Base-by-base conservation (phyloP, 2,797 vertebrate species). In the Scomberomorus guttatus region DNA sequence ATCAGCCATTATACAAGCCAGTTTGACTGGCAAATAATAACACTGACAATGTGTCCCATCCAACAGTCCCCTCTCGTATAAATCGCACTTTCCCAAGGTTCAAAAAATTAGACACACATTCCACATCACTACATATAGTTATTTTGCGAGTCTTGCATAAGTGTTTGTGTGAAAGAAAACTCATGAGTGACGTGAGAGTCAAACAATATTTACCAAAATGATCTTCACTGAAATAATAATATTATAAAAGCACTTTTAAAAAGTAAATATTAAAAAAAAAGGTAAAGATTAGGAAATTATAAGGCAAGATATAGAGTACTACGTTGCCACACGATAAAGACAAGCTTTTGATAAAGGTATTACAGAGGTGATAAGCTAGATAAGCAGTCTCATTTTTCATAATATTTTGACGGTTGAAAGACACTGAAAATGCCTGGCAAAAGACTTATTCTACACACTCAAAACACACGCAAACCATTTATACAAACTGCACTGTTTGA, bases 1-100 rank as follows among this genome's bases (percentile, higher is more conserved):
- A 78, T 82, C 80, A 88, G 74, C 81, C 91, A 77, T 92, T 90
- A 90, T 88, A 81, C 90, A 77, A 92, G 87, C 76, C 71, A 61
- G 63, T 83, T 80, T 85, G 79, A 85, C 60, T 67, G 71, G 78
- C 76, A 80, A 81, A 80, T 85, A 88, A 86, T 55, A 84, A 78
- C 56, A 70, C 51, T 68, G 65, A 80, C 77, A 74, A 59, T 61
- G 52, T 81, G 71, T 78, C 67, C 72, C 73, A 75, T 72, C 60
- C 68, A 77, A 62, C 72, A 77, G 34, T 82, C 29, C 3, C 1
- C 50, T 75, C n/a, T 39, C n/a, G 24, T 58, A 39, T n/a, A 67
- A 84, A 84, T 63, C 50, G 51, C 29, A 5, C 13, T 44, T 67
- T 65, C 11, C 39, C 29, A 20, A 64, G 34, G 9, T 61, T 75